Base-by-base conservation (phyloP, 2,113 vertebrate genomes). In the Onychostruthus taczanowskii region DNA sequence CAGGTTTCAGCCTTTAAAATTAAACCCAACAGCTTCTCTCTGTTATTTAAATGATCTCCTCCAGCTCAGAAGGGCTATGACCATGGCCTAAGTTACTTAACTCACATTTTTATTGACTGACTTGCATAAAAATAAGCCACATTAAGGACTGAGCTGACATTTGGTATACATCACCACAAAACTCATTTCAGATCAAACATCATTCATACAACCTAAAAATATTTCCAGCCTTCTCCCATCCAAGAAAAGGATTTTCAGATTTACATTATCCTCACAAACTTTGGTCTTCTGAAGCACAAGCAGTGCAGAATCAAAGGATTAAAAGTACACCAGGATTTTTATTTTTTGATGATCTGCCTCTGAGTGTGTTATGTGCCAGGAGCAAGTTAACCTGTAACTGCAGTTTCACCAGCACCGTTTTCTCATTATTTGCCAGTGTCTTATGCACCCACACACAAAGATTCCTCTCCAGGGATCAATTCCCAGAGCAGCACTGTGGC, bases 361-460 rank as follows among this genome's bases (percentile, higher is more conserved):
- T 73, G 91, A 96, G 84, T 41, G 80, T 17, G 7, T 13, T 90
- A 23, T 18, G 68, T 46, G 73, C 85, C 86, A 94, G 46, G 88
- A 87, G 79, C 90, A 89, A 96, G 96, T 94, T 95, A 94, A 94
- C 85, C 90, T 92, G 83, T 83, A 84, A 95, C 89, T 83, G 92
- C 69, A 95, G 77, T 61, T 96, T 83, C 94, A 93, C 76, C 69
- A 96, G 89, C 11, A 16, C 83, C 2, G 43, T 73, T 95, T 82
- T 89, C 90, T 84, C 59, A 39, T 93, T 93, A 89, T 90, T 73
- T 75, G 63, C 52, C 69, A 69, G 24, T 1, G 20, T 72, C 95
- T 95, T 74, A 21, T 73, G 49, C 85, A 87, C 52, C 70, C 35
- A 83, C 72, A 95, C 83, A 88, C 70, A 49, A 90, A 55, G 27